Evolutionary conservation across 2,888 invertebrate species (phyloP), one percentile per base, ranked within the genome.

Genomic region (Tenodera sinensis): DNA sequence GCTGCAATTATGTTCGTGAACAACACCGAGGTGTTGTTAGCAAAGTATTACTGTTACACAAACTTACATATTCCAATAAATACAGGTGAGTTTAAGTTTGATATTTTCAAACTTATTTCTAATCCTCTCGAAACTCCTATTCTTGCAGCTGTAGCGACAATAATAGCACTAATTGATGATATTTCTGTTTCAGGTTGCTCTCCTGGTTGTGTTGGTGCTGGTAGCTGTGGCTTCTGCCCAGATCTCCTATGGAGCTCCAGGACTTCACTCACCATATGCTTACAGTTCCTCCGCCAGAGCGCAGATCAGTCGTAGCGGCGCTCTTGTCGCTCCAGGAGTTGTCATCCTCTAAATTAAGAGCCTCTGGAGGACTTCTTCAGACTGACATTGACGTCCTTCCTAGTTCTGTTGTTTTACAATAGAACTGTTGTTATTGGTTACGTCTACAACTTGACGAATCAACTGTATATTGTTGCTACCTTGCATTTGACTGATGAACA

Each of bases 211-310:
- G 54, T 20, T 86, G 86, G 27, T 86, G 20, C 71, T 71, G 71
- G 28, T 86, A 14, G 81, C 86, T 20, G 54, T 71, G 71, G 71
- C 71, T 6, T 71, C 54, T 25, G 54, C 27, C 71, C 54, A 71
- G 54, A 71, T 86, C 71, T 86, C 86, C 2, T 20, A 28, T 8
- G 86, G 86, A 14, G 86, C 86, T 27, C 86, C 86, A 9, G 86
- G 86, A 3, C 28, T 86, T 28, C 86, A 86, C 28, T 86, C 86
- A 20, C 86, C 86, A 25, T 86, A 86, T 30, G 86, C 86, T 14
- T 86, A 86, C 86, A 86, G 86, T 28, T 86, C 86, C 86, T 86
- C 86, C 86, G 86, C 86, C 71, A 86, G 86, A 12, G 86, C 71
- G 86, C 86, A 86, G 86, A 86, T 71, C 86, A 86, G 86, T 20